phyloP scores from a whole-genome alignment of 2,113 vertebrate species.

The Ophiodon elongatus region DNA sequence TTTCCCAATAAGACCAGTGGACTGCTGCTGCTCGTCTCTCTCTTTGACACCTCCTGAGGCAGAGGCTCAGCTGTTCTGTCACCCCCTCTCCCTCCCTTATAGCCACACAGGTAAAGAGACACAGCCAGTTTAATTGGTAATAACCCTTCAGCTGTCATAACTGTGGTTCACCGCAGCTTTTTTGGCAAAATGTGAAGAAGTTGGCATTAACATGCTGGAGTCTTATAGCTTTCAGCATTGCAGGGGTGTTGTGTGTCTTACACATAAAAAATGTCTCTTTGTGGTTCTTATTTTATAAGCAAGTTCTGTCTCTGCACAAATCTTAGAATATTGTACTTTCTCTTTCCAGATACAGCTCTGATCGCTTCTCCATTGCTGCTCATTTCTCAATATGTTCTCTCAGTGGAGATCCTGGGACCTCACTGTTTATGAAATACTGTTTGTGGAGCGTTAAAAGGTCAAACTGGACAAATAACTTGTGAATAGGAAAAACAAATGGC shows the following conservation, averaged over 20 bases:
- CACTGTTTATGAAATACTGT: constrained; percentile 62
- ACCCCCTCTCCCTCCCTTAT: background rate
- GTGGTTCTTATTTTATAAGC: background rate
- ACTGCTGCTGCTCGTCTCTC: constrained; percentile 28
- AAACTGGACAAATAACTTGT: constrained; percentile 72
- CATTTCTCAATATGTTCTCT: background rate
- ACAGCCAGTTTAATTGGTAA: constrained; percentile 51
- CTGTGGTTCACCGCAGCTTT: constrained; percentile 9
- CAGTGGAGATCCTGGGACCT: constrained; percentile 8
- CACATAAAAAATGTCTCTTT: background rate
- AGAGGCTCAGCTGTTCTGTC: constrained; percentile 46
- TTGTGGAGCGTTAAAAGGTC: constrained; percentile 65
- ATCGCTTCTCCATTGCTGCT: constrained; percentile 9
- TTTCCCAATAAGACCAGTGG: constrained; percentile 41
- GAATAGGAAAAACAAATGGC: constrained; percentile 61
- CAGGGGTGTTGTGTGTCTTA: background rate
- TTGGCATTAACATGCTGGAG: background rate
- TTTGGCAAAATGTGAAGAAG: background rate
- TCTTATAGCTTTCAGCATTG: background rate
- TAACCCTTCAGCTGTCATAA: constrained; percentile 54
- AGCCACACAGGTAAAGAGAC: constrained; percentile 27
- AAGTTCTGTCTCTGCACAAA: background rate
- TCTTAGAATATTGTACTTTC: background rate
- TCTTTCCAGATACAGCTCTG: background rate
- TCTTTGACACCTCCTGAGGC: constrained; percentile 39